Conservation (phyloP, 2,888 invertebrate genomes). For the Calameuta idolon region DNA sequence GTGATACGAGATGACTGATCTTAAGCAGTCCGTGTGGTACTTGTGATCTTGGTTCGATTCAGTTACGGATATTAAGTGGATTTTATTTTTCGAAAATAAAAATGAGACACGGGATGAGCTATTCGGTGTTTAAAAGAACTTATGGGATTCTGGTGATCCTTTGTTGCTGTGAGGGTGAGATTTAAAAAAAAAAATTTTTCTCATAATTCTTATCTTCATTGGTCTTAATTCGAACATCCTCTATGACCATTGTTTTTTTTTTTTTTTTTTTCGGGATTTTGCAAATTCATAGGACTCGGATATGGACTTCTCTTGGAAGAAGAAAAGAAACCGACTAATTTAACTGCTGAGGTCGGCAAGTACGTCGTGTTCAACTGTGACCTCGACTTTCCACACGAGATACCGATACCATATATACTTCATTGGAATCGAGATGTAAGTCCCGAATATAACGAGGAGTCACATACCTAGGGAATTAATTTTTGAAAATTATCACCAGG, state of each 20-base stretch:
- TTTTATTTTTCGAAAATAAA: neutral
- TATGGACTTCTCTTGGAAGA: slow-evolving; percentile 59
- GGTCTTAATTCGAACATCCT: neutral
- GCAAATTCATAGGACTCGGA: slow-evolving; percentile 45
- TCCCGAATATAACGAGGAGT: slow-evolving; percentile 15
- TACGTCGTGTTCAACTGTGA: slow-evolving; percentile 85
- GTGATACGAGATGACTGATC: neutral
- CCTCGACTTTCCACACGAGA: slow-evolving; percentile 88
- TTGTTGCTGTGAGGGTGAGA: slow-evolving; percentile 22
- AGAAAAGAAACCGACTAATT: slow-evolving; percentile 61
- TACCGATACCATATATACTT: slow-evolving; percentile 86
- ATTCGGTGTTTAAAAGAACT: neutral
- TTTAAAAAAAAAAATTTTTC: neutral
- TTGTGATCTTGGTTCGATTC: neutral
- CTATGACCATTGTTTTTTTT: slow-evolving; percentile 4
- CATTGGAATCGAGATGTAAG: slow-evolving; percentile 93
- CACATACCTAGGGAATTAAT: neutral
- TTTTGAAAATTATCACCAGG: neutral
- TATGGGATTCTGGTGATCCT: slow-evolving; percentile 28
- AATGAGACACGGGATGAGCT: neutral
- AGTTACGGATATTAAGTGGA: neutral
- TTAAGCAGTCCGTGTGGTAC: neutral
- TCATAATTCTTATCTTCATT: neutral
- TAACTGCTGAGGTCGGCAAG: slow-evolving; percentile 82
- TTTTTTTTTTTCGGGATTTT: slow-evolving; percentile 16